Evolutionary conservation across 1,140 invertebrate genomes (phyloP).

Genomic region (Philaenus spumarius): DNA sequence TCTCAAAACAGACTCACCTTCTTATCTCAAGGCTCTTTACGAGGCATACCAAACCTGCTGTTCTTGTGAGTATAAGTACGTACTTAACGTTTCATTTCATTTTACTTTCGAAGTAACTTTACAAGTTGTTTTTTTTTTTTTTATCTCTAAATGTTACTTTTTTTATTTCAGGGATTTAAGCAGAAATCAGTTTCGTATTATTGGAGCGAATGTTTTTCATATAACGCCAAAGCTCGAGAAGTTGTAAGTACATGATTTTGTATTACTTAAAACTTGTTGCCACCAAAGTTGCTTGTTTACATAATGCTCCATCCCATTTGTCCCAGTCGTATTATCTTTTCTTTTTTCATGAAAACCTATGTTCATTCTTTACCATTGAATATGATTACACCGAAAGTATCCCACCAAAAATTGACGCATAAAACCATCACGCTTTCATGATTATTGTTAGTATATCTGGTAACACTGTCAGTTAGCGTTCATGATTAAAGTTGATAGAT

Average conservation of each 20-base stretch:
- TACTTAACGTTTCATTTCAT: conserved; percentile 5
- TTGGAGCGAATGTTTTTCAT: conserved; percentile 38
- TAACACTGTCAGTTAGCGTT: no score
- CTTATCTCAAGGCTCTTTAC: conserved; percentile 38
- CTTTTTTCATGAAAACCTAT: background rate
- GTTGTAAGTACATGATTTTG: conserved; percentile 36
- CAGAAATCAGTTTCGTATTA: conserved; percentile 34
- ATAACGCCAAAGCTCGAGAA: conserved; percentile 34
- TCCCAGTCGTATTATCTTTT: background rate
- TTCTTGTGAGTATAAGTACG: conserved; percentile 34
- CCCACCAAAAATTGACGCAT: no score
- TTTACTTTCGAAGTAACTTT: background rate
- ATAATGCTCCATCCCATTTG: background rate
- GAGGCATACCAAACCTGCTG: conserved; percentile 34
- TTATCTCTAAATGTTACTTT: conserved; percentile 1
- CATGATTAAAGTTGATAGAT: no score
- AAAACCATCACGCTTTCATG: no score
- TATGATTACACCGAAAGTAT: no score
- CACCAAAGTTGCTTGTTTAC: no score
- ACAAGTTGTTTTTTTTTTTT: background rate
- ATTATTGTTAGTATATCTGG: no score
- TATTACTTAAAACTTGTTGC: background rate
- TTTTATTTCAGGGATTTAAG: conserved; percentile 39
- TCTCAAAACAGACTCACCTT: conserved; percentile 37
- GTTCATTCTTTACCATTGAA: background rate